Base-by-base conservation (phyloP, 2,888 invertebrate genomes). In the Spisula solida region DNA sequence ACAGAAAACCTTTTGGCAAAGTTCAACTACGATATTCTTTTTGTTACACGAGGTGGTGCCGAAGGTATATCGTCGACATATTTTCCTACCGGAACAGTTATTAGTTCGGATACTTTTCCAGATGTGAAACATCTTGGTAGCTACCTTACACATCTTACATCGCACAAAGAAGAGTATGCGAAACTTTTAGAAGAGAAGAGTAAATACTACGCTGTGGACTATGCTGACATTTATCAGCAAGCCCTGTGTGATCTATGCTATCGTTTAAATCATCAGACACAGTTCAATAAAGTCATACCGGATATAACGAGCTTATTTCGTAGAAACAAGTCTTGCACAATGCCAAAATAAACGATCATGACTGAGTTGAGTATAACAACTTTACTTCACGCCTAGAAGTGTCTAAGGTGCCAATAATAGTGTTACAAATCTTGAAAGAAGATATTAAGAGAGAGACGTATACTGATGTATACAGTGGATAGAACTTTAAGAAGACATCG, bases 1-100 rank as follows among this genome's bases (percentile, higher is more conserved):
- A 56, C 81, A 0, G 81, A 81, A 31, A 81, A 51, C 56, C 14
- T 81, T 0, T 81, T 56, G 1, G 81, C 56, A 18, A 81, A 81
- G 31, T 81, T 56, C 20, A 34, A 81, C 18, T 81, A 81, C 31
- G 81, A 81, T 18, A 56, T 51, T 0, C 20, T 81, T 31, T 2
- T 81, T 31, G 81, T 81, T 31, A 81, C 81, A 29, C 29, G 81
- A 4, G 81, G 81, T 25, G 81, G 81, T 5, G 5, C 6, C 12
- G n/a, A 81, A 25, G n/a, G 25, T 6, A 6, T 8, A 60, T 60
- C 60, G 60, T 60, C 60, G 20, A 14, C 31, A 31, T 12, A 29
- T 6, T 31, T 70, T 10, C 70, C 70, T 0, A 29, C 6, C 0
- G 31, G 70, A 6, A 31, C 70, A 6, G 70, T 70, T 29, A 70